These are phyloP conservation scores for Ligdia adustata DNA, from an alignment of 2,888 invertebrate genomes.

Conservation along the genomic window DNA sequence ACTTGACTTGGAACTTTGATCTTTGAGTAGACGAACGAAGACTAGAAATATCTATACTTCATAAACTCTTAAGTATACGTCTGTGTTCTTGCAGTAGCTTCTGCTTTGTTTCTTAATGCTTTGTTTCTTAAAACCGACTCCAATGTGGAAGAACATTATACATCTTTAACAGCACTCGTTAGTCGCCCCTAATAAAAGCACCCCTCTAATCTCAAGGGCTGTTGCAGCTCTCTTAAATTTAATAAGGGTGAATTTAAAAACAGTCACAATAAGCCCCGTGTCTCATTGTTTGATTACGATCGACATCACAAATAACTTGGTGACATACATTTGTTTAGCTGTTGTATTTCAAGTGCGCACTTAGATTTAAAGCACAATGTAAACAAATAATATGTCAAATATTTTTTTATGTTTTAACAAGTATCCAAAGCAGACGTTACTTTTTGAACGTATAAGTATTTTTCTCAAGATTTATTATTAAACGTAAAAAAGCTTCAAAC, in stretches of 20 bases:
- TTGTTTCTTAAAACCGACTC: constrained; percentile 42
- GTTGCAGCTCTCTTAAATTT: constrained; percentile 75
- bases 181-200: constrained; percentile 80
- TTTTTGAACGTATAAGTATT: too few relatives aligned
- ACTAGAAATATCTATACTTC: too few relatives aligned
- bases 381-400: too few relatives aligned
- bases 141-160: constrained; percentile 67
- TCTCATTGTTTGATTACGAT: constrained; percentile 31
- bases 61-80: too few relatives aligned
- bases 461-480: too few relatives aligned
- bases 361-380: neutral
- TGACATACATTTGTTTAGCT: constrained; percentile 20
- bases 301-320: constrained; percentile 25
- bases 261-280: constrained; percentile 63
- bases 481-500: too few relatives aligned
- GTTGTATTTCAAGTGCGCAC: constrained; percentile 7
- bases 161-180: constrained; percentile 80
- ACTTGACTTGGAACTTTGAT: too few relatives aligned
- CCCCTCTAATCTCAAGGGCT: constrained; percentile 77
- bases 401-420: too few relatives aligned
- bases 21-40: too few relatives aligned
- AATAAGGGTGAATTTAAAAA: constrained; percentile 79
- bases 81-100: constrained; percentile 42
- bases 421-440: too few relatives aligned
- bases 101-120: too few relatives aligned